Percentiles rank a stretch among this genome's conserved stretches.
These are phyloP conservation scores for Parascotia fuliginaria DNA, from an alignment of 2,888 invertebrate genomes.

Conservation along the genomic window DNA sequence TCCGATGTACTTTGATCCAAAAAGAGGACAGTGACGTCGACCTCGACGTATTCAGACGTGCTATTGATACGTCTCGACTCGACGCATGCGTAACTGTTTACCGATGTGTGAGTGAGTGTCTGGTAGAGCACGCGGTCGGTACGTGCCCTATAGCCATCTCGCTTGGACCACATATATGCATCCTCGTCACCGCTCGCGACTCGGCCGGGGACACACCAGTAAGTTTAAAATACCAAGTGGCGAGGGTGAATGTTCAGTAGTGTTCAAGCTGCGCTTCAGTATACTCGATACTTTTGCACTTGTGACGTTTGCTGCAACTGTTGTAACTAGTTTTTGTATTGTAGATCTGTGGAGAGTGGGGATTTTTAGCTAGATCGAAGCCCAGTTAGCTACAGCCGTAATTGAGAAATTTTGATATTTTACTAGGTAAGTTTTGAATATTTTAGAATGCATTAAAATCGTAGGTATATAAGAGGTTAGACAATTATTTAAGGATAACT, in stretches of 20 bases:
- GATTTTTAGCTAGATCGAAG: conserved; percentile 40
- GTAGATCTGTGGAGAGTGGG: conserved; percentile 63
- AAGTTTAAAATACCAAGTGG: conserved; percentile 79
- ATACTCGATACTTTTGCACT: conserved; percentile 52
- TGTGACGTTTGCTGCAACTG: conserved; percentile 57
- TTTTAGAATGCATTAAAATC: conserved; percentile 34
- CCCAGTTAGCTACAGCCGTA: conserved; percentile 49
- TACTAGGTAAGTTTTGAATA: conserved; percentile 63
- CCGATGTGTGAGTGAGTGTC: conserved; percentile 69
- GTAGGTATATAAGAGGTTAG: conserved; percentile 20
- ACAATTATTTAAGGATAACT: conserved; percentile 24
- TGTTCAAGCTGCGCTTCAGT: conserved; percentile 68
- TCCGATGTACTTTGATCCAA: conserved; percentile 61
- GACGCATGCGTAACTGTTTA: conserved; percentile 74
- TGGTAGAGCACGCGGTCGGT: conserved; percentile 72
- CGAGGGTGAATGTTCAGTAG: conserved; percentile 73
- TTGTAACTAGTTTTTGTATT: conserved; percentile 68
- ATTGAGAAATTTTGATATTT: conserved; percentile 45
- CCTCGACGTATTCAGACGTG: conserved; percentile 67
- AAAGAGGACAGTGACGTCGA: conserved; percentile 75
- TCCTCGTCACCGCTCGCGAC: conserved; percentile 52
- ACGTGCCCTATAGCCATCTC: conserved; percentile 74
- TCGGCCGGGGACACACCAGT: conserved; percentile 66
- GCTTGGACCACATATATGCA: conserved; percentile 53
- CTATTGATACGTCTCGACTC: conserved; percentile 66